Evolutionary conservation across 1,140 invertebrate genomes (phyloP).

Genomic region (Octopus bimaculoides): DNA sequence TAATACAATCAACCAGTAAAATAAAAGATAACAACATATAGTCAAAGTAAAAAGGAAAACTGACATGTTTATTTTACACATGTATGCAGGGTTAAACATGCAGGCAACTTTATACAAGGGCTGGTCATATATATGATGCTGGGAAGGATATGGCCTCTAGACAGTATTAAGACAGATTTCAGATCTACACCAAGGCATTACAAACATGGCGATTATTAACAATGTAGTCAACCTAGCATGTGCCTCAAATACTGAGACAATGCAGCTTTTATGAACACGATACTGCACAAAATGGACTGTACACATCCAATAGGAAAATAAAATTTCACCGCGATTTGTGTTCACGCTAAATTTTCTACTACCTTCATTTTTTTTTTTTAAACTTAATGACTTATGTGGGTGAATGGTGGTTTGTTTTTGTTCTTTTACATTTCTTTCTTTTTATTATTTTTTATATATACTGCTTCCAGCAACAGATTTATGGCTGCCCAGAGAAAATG

Average conservation of each 20-base stretch:
- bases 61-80: conserved; percentile 6
- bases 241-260: not conserved
- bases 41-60: conserved; percentile 5
- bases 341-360: not conserved
- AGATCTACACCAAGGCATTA: conserved; percentile 1
- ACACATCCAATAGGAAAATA: conserved; percentile 9
- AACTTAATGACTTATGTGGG: not conserved
- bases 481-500: not conserved
- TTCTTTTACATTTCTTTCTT: not conserved
- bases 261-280: not conserved
- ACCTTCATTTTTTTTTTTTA: not conserved
- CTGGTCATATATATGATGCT: not conserved
- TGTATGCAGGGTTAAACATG: conserved; percentile 7
- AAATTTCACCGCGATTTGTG: not conserved
- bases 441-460: not conserved
- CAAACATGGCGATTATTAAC: not conserved
- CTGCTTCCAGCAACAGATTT: not conserved
- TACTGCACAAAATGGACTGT: not conserved
- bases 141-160: not conserved
- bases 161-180: not conserved
- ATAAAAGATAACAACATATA: not conserved
- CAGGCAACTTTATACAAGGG: conserved; percentile 1
- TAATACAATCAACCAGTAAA: too few relatives aligned
- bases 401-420: not conserved
- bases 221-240: not conserved